Percentiles rank a stretch among this genome's conserved stretches.
Conservation (phyloP, 2,113 vertebrate species). For the Planiliza haematocheilus region DNA sequence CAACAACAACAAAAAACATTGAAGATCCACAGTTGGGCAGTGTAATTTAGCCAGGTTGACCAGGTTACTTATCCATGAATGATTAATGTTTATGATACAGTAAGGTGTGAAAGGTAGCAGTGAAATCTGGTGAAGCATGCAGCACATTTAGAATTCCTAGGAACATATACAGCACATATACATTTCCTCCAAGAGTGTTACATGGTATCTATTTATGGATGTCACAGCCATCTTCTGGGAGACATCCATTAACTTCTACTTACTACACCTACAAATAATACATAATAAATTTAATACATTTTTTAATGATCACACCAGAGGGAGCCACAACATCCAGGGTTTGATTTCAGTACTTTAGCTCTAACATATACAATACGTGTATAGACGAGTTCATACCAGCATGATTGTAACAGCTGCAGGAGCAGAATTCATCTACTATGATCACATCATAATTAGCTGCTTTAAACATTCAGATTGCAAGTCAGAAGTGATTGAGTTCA, state of each 20-base stretch:
- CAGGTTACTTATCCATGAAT: no score
- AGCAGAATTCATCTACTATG: conserved; percentile 2
- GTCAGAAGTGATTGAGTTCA: conserved; percentile 59
- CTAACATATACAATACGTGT: conserved; percentile 22
- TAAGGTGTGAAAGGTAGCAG: neutral
- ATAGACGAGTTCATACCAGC: conserved; percentile 36
- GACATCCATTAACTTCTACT: conserved; percentile 11
- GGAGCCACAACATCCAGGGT: conserved; percentile 1
- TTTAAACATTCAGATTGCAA: conserved; percentile 42
- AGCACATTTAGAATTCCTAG: no score
- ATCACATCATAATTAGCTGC: conserved; percentile 41
- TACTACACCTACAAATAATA: conserved; percentile 21
- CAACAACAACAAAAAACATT: no score
- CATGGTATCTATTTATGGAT: conserved; percentile 54
- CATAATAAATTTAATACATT: neutral
- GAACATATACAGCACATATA: no score
- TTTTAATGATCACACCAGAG: no score
- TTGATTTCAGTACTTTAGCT: conserved; percentile 18
- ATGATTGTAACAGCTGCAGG: neutral
- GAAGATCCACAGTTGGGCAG: no score
- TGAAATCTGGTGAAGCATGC: neutral
- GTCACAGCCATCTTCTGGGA: conserved; percentile 60
- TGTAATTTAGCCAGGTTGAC: no score
- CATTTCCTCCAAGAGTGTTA: conserved; percentile 1
- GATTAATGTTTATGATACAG: no score